phyloP scores from a whole-genome alignment of 2,888 invertebrate species.

The Epirrhoe alternata region DNA sequence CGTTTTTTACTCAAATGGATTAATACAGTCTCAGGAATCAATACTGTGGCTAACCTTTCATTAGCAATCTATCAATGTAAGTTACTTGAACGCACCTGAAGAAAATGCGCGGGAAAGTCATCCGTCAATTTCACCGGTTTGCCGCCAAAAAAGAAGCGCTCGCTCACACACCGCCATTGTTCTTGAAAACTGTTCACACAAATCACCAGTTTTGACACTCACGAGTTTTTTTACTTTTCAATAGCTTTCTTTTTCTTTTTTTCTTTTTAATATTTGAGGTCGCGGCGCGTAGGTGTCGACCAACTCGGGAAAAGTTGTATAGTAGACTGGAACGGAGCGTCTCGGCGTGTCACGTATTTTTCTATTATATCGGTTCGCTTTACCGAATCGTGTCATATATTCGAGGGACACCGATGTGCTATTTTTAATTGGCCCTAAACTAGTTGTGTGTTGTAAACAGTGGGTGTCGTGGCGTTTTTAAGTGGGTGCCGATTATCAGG shows the following conservation, averaged over 20 bases:
- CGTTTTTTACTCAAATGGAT: background rate
- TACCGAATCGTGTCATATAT: conserved; percentile 70
- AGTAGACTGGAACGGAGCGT: conserved; percentile 70
- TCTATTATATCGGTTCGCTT: conserved; percentile 72
- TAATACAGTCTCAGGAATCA: conserved; percentile 39
- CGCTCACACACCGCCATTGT: conserved; percentile 69
- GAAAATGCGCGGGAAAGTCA: conserved; percentile 75
- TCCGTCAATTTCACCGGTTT: conserved; percentile 73
- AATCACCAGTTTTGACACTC: conserved; percentile 28
- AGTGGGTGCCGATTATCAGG: conserved; percentile 7
- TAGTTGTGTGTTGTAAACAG: conserved; percentile 40
- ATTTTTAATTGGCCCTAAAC: conserved; percentile 70
- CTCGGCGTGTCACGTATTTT: conserved; percentile 68
- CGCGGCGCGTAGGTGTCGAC: conserved; percentile 69
- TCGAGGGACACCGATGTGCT: conserved; percentile 68
- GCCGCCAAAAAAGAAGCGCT: conserved; percentile 68
- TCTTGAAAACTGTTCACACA: conserved; percentile 38
- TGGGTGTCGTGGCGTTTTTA: conserved; percentile 26
- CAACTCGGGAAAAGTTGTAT: conserved; percentile 75
- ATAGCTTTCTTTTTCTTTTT: conserved; percentile 26
- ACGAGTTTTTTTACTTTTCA: conserved; percentile 25
- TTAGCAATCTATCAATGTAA: conserved; percentile 60
- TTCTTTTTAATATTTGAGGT: conserved; percentile 46
- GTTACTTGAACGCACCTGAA: conserved; percentile 80
- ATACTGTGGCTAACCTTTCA: conserved; percentile 49